Evolutionary conservation across 2,797 vertebrate species (phyloP), one percentile per base, ranked within the genome.

Genomic region (Myripristis murdjan): DNA sequence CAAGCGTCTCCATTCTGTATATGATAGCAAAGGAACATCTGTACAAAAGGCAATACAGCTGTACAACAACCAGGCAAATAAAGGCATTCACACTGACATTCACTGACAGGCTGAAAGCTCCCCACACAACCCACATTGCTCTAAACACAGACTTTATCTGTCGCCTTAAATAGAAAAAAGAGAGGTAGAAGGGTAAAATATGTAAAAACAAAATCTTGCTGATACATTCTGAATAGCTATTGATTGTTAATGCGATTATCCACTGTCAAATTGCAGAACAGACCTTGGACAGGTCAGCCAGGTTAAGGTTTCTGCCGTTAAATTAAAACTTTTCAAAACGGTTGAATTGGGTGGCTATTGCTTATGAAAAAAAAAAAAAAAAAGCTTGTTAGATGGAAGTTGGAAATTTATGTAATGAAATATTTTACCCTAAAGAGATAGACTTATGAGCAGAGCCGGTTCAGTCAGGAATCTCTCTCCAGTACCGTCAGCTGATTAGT

Each of bases 141-240:
- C 22, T 24, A 66, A 63, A 74, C 75, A 75, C 61, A 85, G 24
- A 77, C 58, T 52, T 54, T 33, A 35, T 35, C 48, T 49, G n/a
- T 74, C 47, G 59, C 22, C 15, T 60, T 75, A 63, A 66, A 81
- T 76, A 84, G 71, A 83, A 82, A 83, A 82, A 84, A 83, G 24
- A 78, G 84, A 92, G 87, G 88, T 90, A 91, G 88, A 85, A 71
- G 74, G 64, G 39, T 66, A 51, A 67, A 79, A 69, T 1, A 12
- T 23, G 35, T 23, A 52, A 53, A 23, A 52, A 52, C 23, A 8
- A 52, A 48, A 71, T 59, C 31, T 26, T 1, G 33, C 46, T 44
- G 46, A 43, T 47, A 26, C 35, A 62, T 47, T 67, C 33, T 46
- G 22, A 72, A 43, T 51, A 31, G 47, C 16, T 16, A 11, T 14